phyloP scores from a whole-genome alignment of 2,888 invertebrate species.

The Anticlea derivata region DNA sequence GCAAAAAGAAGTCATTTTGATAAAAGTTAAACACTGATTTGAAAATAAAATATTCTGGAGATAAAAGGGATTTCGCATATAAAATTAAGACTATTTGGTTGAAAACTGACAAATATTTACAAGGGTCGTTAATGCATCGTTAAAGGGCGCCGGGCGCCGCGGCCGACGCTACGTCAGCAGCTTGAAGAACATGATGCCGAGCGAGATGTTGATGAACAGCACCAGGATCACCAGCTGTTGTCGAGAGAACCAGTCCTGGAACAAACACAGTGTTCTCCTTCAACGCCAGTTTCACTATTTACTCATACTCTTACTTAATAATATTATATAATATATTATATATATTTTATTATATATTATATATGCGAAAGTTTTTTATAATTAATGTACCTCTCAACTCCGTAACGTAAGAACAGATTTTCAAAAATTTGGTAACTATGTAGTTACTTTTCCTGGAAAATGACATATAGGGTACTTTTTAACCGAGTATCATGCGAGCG shows the following conservation, averaged over 20 bases:
- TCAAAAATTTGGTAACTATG: too few species aligned
- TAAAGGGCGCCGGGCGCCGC: conserved; percentile 69
- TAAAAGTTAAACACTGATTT: conserved; percentile 46
- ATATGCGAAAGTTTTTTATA: too few species aligned
- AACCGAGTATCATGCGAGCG: too few species aligned
- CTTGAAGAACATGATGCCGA: conserved; percentile 98
- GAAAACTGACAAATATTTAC: conserved; percentile 67
- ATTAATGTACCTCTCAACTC: too few species aligned
- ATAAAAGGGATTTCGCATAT: conserved; percentile 62
- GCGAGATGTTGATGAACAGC: conserved; percentile 95
- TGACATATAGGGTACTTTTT: too few species aligned
- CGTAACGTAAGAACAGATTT: too few species aligned
- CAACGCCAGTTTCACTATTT: not conserved
- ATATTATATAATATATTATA: too few species aligned
- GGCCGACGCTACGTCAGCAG: conserved; percentile 94
- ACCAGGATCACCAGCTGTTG: conserved; percentile 97
- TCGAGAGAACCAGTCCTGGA: conserved; percentile 97
- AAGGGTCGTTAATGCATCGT: conserved; percentile 51
- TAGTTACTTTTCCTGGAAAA: too few species aligned
- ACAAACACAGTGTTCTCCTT: conserved; percentile 28
- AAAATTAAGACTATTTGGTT: conserved; percentile 61
- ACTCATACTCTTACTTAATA: too few species aligned
- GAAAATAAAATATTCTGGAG: conserved; percentile 4
- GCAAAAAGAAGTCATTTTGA: conserved; percentile 71
- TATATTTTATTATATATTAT: too few species aligned